phyloP scores from a whole-genome alignment of 23 tunicate species.

The Trididemnum clinides region DNA sequence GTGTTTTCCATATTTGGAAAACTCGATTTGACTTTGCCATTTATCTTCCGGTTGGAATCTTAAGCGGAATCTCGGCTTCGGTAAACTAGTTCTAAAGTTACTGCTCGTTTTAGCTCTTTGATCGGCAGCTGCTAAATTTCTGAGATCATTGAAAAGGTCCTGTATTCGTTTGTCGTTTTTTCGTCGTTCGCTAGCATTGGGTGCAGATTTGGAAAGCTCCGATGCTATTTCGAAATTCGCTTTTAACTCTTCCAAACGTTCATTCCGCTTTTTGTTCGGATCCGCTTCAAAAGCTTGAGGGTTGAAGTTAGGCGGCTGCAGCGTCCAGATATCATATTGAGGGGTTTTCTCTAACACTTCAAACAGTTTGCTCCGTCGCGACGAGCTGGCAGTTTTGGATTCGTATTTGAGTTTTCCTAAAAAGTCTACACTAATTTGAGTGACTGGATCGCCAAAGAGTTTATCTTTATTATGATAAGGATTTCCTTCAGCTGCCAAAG shows the following conservation, averaged over 20 bases:
- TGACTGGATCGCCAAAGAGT: too few relatives aligned
- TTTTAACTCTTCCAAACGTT: slow-evolving; percentile 45
- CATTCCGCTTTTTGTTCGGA: slow-evolving; percentile 22
- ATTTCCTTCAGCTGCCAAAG: too few relatives aligned
- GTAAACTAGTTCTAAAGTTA: background rate
- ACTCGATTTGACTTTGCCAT: slow-evolving; percentile 50
- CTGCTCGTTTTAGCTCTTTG: slow-evolving; percentile 41
- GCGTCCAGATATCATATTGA: slow-evolving; percentile 55
- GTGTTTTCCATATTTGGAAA: slow-evolving; percentile 49
- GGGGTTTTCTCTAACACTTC: background rate
- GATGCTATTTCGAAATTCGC: background rate
- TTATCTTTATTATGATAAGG: too few relatives aligned
- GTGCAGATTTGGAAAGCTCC: background rate
- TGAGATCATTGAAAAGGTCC: slow-evolving; percentile 43
- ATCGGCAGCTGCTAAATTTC: slow-evolving; percentile 3
- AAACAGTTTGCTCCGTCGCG: slow-evolving; percentile 37
- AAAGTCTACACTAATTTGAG: background rate
- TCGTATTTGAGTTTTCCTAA: slow-evolving; percentile 44
- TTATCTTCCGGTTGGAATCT: slow-evolving; percentile 48
- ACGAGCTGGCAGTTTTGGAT: slow-evolving; percentile 12
- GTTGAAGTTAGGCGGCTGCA: slow-evolving; percentile 79
- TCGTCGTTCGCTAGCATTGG: slow-evolving; percentile 42
- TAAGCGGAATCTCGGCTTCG: background rate
- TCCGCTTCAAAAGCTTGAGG: slow-evolving; percentile 68
- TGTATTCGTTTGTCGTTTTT: slow-evolving; percentile 54